A percentile compares a stretch with the other conserved stretches of the same genome.
These are phyloP conservation scores for Dorcus parallelipipedus DNA, from an alignment of 2,888 invertebrate species.

Conservation along the genomic window DNA sequence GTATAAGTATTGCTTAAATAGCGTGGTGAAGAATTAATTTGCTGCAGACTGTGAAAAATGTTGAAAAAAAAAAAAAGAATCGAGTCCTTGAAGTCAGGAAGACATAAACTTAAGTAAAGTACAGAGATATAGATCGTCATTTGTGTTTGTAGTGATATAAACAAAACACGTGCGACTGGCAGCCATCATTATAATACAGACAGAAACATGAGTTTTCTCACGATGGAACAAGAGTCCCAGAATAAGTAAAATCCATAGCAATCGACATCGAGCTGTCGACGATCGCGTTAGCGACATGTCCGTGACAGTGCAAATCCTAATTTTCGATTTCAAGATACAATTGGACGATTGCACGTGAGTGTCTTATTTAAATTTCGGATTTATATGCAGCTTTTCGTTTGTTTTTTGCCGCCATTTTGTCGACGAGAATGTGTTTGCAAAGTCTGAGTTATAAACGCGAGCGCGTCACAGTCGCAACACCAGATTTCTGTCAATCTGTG, in stretches of 20 bases:
- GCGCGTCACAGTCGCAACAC: slow-evolving; percentile 39
- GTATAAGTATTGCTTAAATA: too few species aligned
- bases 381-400: slow-evolving; percentile 33
- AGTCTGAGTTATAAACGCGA: slow-evolving; percentile 41
- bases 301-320: slow-evolving; percentile 13
- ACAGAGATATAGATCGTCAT: not conserved
- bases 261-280: slow-evolving; percentile 23
- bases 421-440: slow-evolving; percentile 38
- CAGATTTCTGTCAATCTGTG: slow-evolving; percentile 46
- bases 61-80: not conserved
- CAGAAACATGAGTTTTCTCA: slow-evolving; percentile 43
- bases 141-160: slow-evolving; percentile 16
- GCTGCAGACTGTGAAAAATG: not conserved
- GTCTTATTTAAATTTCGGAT: slow-evolving; percentile 44
- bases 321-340: slow-evolving; percentile 29
- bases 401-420: slow-evolving; percentile 43
- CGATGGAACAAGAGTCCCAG: slow-evolving; percentile 31
- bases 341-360: slow-evolving; percentile 36
- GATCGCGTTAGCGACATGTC: slow-evolving; percentile 24
- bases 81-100: not conserved
- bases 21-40: too few species aligned
- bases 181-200: slow-evolving; percentile 37
- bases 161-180: slow-evolving; percentile 33
- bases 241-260: slow-evolving; percentile 31
- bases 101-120: not conserved